Percentiles rank a stretch among this genome's conserved stretches.
Conservation (phyloP, 2,113 vertebrate species). For the Pelodiscus sinensis region DNA sequence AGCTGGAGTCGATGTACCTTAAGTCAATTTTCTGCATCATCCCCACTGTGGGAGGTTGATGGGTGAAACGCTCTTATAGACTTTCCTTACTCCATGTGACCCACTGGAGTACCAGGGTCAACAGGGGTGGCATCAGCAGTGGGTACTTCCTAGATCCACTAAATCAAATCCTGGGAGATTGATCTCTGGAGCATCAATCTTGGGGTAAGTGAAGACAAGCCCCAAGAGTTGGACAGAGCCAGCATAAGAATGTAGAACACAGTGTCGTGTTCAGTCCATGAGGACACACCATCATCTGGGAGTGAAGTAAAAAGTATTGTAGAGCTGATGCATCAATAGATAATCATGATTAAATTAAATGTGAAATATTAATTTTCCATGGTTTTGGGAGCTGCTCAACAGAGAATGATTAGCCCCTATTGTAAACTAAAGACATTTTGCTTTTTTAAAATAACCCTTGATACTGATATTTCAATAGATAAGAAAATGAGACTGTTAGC, state of each 20-base stretch:
- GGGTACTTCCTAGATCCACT: too few species aligned
- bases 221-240: rapidly evolving
- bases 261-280: background rate
- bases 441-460: conserved; percentile 34
- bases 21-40: too few species aligned
- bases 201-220: too few species aligned
- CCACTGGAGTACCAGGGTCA: too few species aligned
- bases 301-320: background rate
- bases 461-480: background rate
- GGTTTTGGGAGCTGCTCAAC: conserved; percentile 36
- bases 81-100: too few species aligned
- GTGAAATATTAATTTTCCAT: background rate
- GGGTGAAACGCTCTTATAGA: too few species aligned
- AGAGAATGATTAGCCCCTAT: conserved; percentile 21
- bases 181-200: too few species aligned
- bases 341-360: rapidly evolving
- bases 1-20: too few species aligned
- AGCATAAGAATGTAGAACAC: background rate
- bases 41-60: too few species aligned
- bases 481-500: conserved; percentile 38
- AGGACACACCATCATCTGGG: rapidly evolving
- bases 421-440: conserved; percentile 24
- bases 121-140: too few species aligned
- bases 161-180: too few species aligned
- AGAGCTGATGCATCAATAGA: background rate